Conservation (phyloP, 2,888 invertebrate species). For the Rhaphigaster nebulosa region DNA sequence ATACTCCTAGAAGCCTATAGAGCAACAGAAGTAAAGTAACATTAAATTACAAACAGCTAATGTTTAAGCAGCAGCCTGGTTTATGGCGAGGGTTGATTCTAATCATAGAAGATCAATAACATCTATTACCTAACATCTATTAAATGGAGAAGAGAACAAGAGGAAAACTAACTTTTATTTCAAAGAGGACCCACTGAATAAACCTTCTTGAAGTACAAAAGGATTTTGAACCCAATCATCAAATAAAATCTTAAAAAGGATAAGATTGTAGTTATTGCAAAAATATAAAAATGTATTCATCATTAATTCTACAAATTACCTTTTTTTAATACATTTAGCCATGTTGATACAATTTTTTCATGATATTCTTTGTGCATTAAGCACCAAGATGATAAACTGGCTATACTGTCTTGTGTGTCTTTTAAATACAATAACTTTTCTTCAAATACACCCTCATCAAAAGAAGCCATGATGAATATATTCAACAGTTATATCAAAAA, state of each 20-base stretch:
- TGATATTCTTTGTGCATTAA: constrained; percentile 87
- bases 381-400: constrained; percentile 92
- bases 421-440: constrained; percentile 85
- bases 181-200: too few relatives aligned
- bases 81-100: too few relatives aligned
- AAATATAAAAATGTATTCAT: neutral
- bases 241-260: neutral
- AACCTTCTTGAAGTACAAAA: too few relatives aligned
- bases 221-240: neutral
- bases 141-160: too few relatives aligned
- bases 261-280: neutral
- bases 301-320: neutral
- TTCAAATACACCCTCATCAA: constrained; percentile 85
- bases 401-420: constrained; percentile 95
- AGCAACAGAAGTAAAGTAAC: too few relatives aligned
- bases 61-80: too few relatives aligned
- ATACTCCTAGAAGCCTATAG: too few relatives aligned
- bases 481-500: neutral
- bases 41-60: too few relatives aligned
- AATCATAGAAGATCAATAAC: too few relatives aligned
- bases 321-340: constrained; percentile 92
- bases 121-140: neutral
- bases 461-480: constrained; percentile 71
- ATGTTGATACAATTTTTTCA: constrained; percentile 90
- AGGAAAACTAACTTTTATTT: too few relatives aligned